Base-by-base conservation (phyloP, 1,140 invertebrate genomes). In the Metaphire vulgaris region DNA sequence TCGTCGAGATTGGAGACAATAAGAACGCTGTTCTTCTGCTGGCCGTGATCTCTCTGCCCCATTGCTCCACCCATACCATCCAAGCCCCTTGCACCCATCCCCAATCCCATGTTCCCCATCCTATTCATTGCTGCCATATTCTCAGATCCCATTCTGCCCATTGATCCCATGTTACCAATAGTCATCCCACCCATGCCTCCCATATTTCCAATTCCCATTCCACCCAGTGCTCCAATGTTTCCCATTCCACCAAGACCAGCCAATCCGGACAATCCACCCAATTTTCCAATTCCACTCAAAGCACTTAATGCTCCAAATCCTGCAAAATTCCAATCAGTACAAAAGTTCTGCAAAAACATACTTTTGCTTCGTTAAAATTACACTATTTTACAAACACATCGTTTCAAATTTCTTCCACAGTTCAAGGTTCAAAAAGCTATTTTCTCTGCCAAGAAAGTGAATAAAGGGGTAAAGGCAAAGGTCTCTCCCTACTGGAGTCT, bases 1-100 rank as follows among this genome's bases (percentile, higher is more conserved):
- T 86, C 86, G 74, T 87, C 82, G 31, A 86, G 79, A 78, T 86
- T 87, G 0, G 85, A 86, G 26, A 86, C 86, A 12, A 86, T 78
- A 26, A 86, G 77, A 31, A 86, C 85, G 12, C 34, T 64, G 32
- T 73, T 26, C 21, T 69, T 30, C 32, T 32, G 32, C 41, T 73
- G 72, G 30, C 75, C 69, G 32, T 71, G 28, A n/a, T 26, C n/a
- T 0, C 69, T 33, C 1, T 34, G 32, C 30, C 32, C 14, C 72
- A 69, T 69, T 31, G 2, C 30, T 28, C 67, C 67, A 26, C 67
- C 67, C 30, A 31, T 31, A 65, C 56, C 56, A 65, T 14, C 56
- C 56, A 71, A 33, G 33, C 69, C 69, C n/a, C n/a, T n/a, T n/a
- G 69, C 69, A 26, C 69, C 69, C 1, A 71, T 33, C 14, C 56